Evolutionary conservation across 2,113 vertebrate genomes (phyloP), one percentile per base, ranked within the genome.

Genomic region (Xenopus laevis): DNA sequence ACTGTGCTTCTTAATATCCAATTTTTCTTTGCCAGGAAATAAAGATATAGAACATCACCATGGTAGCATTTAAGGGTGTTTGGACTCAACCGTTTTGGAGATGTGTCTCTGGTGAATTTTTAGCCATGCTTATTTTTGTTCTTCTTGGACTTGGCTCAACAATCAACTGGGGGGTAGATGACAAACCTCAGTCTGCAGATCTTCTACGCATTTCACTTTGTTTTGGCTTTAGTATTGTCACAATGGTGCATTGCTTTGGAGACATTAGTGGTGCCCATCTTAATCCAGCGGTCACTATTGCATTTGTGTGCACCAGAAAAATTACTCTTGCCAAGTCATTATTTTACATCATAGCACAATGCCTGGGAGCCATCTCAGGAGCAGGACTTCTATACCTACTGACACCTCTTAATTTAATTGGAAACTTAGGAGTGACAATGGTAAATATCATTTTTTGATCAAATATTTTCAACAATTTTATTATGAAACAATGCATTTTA

Each of bases 21-120:
- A 40, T 40, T 40, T 40, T 40, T 45, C 63, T 69, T 17, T 57
- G 27, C 66, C 30, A 76, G 73, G 47, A 68, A 62, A 5, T 17
- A n/a, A 46, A 9, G 12, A 4, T 61, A 15, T 13, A 47, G 8
- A 68, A 7, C 53, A 63, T 68, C 78, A 82, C 79, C 70, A 92
- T 93, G 92, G 83, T 79, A 21, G 92, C 91, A 47, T 92, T 90
- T 71, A 92, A 90, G 83, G 90, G 90, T 44, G 89, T 93, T 74
- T 91, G 90, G 90, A 93, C 90, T 65, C 90, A 93, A 79, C 81
- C 85, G 21, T 93, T 92, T 83, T 93, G 92, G 91, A 86, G 87
- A 81, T 88, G 90, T 5, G 91, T 92, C 53, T 87, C 84, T n/a
- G 90, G 83, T 62, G 92, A 93, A 84, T 91, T 87, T 79, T 71